Conservation (phyloP, 2,797 vertebrate genomes). For the Sylvia borin region DNA sequence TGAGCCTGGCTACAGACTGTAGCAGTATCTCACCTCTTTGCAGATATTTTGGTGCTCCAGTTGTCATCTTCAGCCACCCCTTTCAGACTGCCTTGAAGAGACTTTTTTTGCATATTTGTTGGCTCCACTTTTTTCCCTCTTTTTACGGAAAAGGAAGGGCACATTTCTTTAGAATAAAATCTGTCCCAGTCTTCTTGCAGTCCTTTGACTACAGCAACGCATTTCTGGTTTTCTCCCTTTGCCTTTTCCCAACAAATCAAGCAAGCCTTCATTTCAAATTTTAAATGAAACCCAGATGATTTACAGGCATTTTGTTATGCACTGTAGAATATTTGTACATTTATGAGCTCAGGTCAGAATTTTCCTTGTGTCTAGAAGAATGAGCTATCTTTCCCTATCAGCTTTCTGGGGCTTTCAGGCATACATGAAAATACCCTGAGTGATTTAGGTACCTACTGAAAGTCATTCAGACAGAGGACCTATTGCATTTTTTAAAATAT, state of each 20-base stretch:
- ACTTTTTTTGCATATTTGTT: neutral
- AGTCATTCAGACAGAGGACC: neutral
- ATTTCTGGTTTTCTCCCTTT: neutral
- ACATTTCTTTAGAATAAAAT: neutral
- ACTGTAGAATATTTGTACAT: neutral
- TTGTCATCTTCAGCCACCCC: neutral
- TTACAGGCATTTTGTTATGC: neutral
- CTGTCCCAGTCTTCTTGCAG: neutral
- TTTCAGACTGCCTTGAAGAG: neutral
- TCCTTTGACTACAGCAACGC: neutral
- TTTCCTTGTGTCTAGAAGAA: neutral
- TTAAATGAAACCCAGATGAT: neutral
- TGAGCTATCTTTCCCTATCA: neutral
- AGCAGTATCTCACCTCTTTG: neutral
- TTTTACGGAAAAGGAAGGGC: neutral
- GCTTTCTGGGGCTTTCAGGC: neutral
- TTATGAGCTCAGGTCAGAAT: neutral
- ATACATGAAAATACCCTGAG: neutral
- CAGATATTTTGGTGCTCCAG: neutral
- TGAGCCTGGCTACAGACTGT: rapidly evolving
- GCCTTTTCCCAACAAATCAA: neutral
- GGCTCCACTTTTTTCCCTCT: rapidly evolving
- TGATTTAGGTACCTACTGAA: neutral
- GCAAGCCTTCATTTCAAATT: neutral
- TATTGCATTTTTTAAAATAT: neutral